These are phyloP conservation scores for Sarcophilus harrisii DNA, from an alignment of 2,797 vertebrate genomes.

Conservation along the genomic window DNA sequence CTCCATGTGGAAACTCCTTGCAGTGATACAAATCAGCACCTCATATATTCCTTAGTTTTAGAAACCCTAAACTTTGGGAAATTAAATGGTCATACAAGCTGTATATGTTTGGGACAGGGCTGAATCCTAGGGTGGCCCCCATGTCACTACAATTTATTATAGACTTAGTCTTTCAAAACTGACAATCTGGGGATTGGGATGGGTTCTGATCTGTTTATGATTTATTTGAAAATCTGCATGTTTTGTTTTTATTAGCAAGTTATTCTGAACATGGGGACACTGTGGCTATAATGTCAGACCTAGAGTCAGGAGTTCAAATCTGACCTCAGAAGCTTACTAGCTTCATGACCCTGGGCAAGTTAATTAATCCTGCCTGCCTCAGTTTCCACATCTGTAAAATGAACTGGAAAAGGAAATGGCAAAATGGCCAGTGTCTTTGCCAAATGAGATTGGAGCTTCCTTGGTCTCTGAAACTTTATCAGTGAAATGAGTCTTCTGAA, in stretches of 20 bases:
- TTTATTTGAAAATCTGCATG: neutral
- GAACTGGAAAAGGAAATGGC: neutral
- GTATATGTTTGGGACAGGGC: neutral
- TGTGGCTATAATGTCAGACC: neutral
- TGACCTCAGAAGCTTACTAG: neutral
- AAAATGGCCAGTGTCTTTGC: neutral
- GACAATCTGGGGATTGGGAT: neutral
- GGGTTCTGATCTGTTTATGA: neutral
- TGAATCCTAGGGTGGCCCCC: neutral
- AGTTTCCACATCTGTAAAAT: neutral
- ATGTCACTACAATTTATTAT: neutral
- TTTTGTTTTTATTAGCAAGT: neutral
- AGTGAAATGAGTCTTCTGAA: slow-evolving; percentile 31
- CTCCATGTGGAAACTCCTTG: neutral
- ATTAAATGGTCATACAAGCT: neutral
- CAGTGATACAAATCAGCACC: neutral
- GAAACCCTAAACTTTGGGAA: neutral
- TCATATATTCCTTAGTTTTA: neutral
- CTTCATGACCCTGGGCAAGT: neutral
- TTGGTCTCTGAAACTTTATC: neutral
- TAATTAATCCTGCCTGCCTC: neutral
- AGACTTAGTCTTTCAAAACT: neutral
- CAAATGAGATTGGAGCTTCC: neutral
- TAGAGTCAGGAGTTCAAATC: neutral
- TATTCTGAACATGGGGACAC: neutral